Evolutionary conservation across 2,797 vertebrate species (phyloP).

Genomic region (Propithecus perrieri): DNA sequence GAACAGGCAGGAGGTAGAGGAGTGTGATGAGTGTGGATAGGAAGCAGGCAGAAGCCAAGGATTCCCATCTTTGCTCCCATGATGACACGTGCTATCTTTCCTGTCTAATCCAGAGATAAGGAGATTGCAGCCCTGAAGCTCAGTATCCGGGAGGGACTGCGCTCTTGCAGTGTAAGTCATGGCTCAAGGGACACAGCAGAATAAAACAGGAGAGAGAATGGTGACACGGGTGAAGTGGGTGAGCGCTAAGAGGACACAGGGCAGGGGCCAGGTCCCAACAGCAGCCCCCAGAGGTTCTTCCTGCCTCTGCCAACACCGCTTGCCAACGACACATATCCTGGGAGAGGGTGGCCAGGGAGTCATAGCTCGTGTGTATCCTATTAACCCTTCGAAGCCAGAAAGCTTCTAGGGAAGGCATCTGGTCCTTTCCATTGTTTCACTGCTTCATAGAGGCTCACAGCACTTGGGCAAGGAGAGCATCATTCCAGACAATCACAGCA

Average conservation of each 20-base stretch:
- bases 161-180: not conserved
- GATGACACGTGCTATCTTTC: slow-evolving; percentile 72
- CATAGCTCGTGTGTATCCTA: not conserved
- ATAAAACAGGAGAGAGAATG: not conserved
- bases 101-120: slow-evolving; percentile 72
- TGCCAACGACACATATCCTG: fast-evolving
- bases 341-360: too few species aligned
- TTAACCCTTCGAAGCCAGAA: not conserved
- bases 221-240: fast-evolving
- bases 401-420: not conserved
- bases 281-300: not conserved
- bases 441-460: not conserved
- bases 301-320: not conserved
- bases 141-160: not conserved
- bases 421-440: not conserved
- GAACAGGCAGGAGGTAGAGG: slow-evolving; percentile 78
- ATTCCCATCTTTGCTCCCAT: slow-evolving; percentile 71
- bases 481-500: not conserved
- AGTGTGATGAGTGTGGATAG: slow-evolving; percentile 68
- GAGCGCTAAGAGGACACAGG: not conserved
- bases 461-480: not conserved
- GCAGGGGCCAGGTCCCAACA: not conserved
- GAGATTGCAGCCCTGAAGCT: slow-evolving; percentile 72
- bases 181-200: not conserved
- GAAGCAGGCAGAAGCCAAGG: slow-evolving; percentile 79